Base-by-base conservation (phyloP, 2,888 invertebrate species). In the Lypha dubia region DNA sequence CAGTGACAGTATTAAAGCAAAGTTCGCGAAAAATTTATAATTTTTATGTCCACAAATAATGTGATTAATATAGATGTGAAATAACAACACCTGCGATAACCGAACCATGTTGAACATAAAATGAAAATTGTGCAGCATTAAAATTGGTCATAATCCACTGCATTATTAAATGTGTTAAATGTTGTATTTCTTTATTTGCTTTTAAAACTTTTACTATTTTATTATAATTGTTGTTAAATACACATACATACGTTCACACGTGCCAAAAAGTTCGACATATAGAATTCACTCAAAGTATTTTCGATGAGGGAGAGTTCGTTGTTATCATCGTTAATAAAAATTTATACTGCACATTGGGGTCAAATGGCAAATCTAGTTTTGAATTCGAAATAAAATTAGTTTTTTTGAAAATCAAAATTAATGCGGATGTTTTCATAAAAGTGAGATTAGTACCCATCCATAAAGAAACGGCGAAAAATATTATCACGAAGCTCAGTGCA, bases 51-150 rank as follows among this genome's bases (percentile, higher is more conserved):
- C 79, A 63, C 79, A 70, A 79, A 71, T 63, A 56, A 79, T 71
- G 79, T 56, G 60, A 70, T 79, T 71, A 79, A 63, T 71, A 32
- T 35, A 79, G 44, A 35, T 63, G 62, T 35, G 63, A 63, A 46
- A 35, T 46, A 44, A 71, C 24, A 71, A 79, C 79, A 79, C 79
- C 79, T 79, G 79, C 71, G 71, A 49, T 71, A 68, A 70, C 6
- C 60, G 60, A 68, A 38, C 51, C 68, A 62, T 70, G 60, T n/a
- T 60, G 41, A 28, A 60, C 41, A 41, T 63, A 46, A 63, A 63
- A 38, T 17, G n/a, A 51, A 71, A 63, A 17, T 38, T 56, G 32
- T 63, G 44, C 62, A 44, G 62, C 35, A 63, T 79, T 60, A 63
- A 79, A 63, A 44, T 44, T 51, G 32, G 5, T 71, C 24, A 53